Base-by-base conservation (phyloP, 2,113 vertebrate species). In the Eurypyga helias region DNA sequence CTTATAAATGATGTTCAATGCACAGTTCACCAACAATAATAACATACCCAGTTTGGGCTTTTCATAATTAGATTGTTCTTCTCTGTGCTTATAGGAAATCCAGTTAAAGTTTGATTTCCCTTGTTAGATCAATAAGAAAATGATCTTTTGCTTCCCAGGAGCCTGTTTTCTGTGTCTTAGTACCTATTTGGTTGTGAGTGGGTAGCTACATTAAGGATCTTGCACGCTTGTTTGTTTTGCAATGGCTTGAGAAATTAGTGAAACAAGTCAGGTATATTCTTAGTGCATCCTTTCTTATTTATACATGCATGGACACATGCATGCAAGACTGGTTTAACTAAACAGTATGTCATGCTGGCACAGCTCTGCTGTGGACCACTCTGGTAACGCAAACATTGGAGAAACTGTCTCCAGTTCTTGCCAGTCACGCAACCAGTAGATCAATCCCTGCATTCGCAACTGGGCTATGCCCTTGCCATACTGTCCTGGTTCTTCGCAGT, bases 121-220 rank as follows among this genome's bases (percentile, higher is more conserved):
- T 84, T 96, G 93, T 96, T 89, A 93, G 84, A 95, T 96, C 84
- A 91, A 95, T 96, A 91, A 84, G 65, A 95, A 95, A 95, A 96
- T 95, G 33, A 95, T 96, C 89, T 82, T 92, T 90, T 64, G 36
- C 81, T 83, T 95, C 84, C 81, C 84, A 94, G 81, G 89, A 87
- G 93, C 52, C 73, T 89, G 52, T 84, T 97, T 87, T 77, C 95
- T 23, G 52, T 92, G 45, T 89, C 78, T 93, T 79, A 84, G 83
- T 87, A 69, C 48, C 77, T 87, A 61, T 91, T 76, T 89, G 57
- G 24, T 79, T 93, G 55, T 76, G 61, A 58, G 73, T 72, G 31
- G 73, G 81, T 84, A 84, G 52, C 78, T 87, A 33, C 89, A 57
- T 82, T 81, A 92, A 88, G n/a, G 77, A 34, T 79, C 61, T 91